Evolutionary conservation across 2,113 vertebrate genomes (phyloP).

Genomic region (Canis aureus): DNA sequence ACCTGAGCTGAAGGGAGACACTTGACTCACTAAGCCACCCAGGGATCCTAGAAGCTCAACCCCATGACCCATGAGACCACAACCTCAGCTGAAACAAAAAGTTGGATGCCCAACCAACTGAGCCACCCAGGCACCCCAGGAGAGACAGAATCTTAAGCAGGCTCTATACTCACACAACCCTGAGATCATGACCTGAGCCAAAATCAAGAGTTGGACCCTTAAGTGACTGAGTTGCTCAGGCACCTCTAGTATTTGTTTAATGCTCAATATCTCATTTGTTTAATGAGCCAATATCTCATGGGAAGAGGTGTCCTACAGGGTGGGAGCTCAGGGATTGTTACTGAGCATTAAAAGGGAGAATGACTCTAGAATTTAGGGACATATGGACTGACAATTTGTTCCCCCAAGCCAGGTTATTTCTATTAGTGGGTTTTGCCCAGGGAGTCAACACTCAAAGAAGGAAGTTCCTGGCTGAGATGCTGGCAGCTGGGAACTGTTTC

Average conservation of each 20-base stretch:
- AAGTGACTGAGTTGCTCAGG: not conserved
- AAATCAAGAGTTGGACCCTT: not conserved
- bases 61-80: no score
- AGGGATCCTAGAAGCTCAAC: no score
- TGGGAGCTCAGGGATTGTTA: not conserved
- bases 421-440: not conserved
- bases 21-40: no score
- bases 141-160: not conserved
- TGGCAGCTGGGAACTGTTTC: not conserved
- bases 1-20: not conserved
- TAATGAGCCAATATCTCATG: not conserved
- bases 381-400: not conserved
- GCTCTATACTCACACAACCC: not conserved
- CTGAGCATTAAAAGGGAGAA: not conserved
- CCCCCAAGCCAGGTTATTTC: not conserved
- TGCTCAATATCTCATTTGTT: not conserved
- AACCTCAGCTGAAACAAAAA: no score
- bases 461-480: not conserved
- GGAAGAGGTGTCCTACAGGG: not conserved
- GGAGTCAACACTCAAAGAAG: not conserved
- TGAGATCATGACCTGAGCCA: not conserved
- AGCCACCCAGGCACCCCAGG: not conserved
- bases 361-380: not conserved
- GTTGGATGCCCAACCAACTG: not conserved
- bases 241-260: not conserved